Evolutionary conservation across 2,888 invertebrate species (phyloP), one percentile per base, ranked within the genome.

Genomic region (Anthophora plumipes): DNA sequence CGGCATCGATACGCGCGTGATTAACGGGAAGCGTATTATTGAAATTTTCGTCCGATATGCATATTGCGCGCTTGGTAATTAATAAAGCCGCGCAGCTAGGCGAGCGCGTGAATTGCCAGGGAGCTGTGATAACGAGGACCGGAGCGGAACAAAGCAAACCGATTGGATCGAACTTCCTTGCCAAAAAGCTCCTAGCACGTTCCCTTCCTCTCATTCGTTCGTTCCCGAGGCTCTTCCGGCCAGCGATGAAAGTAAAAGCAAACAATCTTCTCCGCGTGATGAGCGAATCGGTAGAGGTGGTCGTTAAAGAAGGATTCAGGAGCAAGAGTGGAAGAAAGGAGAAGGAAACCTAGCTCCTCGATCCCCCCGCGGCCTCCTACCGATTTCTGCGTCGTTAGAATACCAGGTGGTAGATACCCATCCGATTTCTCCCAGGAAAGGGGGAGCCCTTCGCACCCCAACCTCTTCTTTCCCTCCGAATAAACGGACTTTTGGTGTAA

Each of bases 201-300:
- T 52, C 9, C 14, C n/a, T 14, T 14, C 14, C 14, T n/a, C 14
- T 14, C n/a, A 17, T 25, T 39, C 41, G 31, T 20, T 43, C 25
- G 12, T 25, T 54, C 60, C 59, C 57, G 69, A 43, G 52, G 48
- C 60, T 75, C 70, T 22, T 64, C 46, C 11, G 50, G 11, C 41
- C 41, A n/a, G n/a, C 50, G 48, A 11, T 39, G 55, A 39, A 77
- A 77, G 64, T 61, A 74, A 84, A 77, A 77, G 82, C 66, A 55
- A 75, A 61, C 81, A 41, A 64, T 64, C 69, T 57, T 74, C 64
- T 57, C 60, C 57, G 57, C 68, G 64, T 78, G 84, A 86, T 75
- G 85, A 82, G 66, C 83, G 77, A 82, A 86, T 84, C 86, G 78
- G 84, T 86, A 79, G 70, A 64, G 68, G 74, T 22, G 67, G 39